These are phyloP conservation scores for Rousettus madagascariensis DNA, from an alignment of 2,797 vertebrate genomes.

Conservation along the genomic window DNA sequence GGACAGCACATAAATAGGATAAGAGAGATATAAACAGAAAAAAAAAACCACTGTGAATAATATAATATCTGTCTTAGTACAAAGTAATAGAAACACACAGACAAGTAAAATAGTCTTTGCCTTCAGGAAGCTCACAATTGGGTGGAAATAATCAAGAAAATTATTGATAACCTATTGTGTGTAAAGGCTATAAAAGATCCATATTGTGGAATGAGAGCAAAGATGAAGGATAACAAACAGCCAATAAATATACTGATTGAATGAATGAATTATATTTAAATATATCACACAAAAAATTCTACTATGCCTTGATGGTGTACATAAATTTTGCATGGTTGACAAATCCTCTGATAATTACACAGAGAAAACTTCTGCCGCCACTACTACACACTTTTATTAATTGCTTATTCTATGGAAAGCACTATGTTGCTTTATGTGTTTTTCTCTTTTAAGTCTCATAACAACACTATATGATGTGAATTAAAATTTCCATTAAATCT, in stretches of 20 bases:
- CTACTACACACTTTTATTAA: background rate
- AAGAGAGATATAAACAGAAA: background rate
- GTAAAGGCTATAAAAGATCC: background rate
- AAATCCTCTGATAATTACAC: background rate
- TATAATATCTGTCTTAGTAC: background rate
- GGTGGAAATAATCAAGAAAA: background rate
- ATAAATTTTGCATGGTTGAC: background rate
- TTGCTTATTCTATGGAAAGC: background rate
- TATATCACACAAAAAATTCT: background rate
- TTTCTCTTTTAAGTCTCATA: background rate
- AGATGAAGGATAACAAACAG: background rate
- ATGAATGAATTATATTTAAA: background rate
- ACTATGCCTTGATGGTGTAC: background rate
- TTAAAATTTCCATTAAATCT: constrained; percentile 21
- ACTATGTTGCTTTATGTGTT: background rate
- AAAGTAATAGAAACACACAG: background rate
- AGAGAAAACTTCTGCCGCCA: background rate
- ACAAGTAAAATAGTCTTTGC: background rate
- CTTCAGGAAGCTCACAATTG: background rate
- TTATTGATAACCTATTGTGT: background rate
- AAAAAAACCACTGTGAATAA: background rate
- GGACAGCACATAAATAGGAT: background rate
- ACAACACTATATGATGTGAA: background rate
- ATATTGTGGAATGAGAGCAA: background rate
- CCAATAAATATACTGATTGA: background rate